Evolutionary conservation across 2,797 vertebrate genomes (phyloP).

Genomic region (Thunnus albacares): DNA sequence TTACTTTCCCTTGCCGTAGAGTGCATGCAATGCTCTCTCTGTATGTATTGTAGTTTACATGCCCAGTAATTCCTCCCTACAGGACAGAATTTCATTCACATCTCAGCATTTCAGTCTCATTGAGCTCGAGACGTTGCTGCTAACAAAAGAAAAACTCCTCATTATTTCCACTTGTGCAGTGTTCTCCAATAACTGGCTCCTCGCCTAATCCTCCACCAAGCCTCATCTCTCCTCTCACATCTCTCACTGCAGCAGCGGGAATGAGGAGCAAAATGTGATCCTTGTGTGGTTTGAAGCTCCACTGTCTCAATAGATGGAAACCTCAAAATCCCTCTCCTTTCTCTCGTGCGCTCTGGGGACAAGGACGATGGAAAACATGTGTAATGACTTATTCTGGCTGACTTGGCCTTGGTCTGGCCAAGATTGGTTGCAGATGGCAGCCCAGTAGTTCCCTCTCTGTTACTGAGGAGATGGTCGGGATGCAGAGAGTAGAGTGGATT

Average conservation of each 20-base stretch:
- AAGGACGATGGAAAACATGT: slow-evolving; percentile 86
- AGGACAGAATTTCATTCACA: slow-evolving; percentile 37
- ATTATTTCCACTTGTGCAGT: slow-evolving; percentile 73
- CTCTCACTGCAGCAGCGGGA: slow-evolving; percentile 61
- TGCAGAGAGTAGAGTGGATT: slow-evolving; percentile 39
- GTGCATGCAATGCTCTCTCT: slow-evolving; percentile 8
- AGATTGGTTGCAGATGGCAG: slow-evolving; percentile 87
- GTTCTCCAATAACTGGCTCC: slow-evolving; percentile 65
- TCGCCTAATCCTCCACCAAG: slow-evolving; percentile 67
- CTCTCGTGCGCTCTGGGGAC: slow-evolving; percentile 75
- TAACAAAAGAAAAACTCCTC: slow-evolving; percentile 62
- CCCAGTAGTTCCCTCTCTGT: slow-evolving; percentile 69
- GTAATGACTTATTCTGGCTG: slow-evolving; percentile 84
- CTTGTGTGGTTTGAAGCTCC: slow-evolving; percentile 75
- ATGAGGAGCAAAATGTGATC: slow-evolving; percentile 76
- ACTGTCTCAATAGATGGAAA: slow-evolving; percentile 80
- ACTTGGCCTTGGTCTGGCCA: slow-evolving; percentile 76
- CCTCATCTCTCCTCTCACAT: slow-evolving; percentile 67
- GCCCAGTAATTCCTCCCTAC: slow-evolving; percentile 10
- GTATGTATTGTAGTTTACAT: slow-evolving; percentile 13
- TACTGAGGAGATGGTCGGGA: slow-evolving; percentile 59
- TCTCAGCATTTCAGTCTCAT: slow-evolving; percentile 42
- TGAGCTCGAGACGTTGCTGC: slow-evolving; percentile 19
- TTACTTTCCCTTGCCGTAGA: not conserved
- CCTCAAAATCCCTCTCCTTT: slow-evolving; percentile 70